Evolutionary conservation across 2,113 vertebrate species (phyloP), one percentile per base, ranked within the genome.

Genomic region (Siniperca knerii): DNA sequence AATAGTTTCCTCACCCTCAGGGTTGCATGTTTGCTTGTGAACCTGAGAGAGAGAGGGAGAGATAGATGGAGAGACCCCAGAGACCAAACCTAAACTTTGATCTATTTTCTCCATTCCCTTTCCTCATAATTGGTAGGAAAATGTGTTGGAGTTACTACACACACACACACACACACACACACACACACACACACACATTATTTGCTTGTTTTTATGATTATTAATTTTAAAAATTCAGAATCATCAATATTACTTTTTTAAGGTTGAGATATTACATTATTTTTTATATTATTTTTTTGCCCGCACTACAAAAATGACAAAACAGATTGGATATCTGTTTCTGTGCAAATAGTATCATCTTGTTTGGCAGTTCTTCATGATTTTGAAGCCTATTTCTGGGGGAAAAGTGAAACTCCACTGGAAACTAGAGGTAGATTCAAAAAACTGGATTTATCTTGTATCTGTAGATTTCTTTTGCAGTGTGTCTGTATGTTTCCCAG

Each of bases 1-100:
- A 94, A 93, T 89, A 87, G 86, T 90, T 93, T 93, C 87, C 87
- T 88, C 82, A 84, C 61, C 84, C 88, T 82, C 66, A 0, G 77
- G 88, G 71, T 57, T 80, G 74, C 10, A 12, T 16, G 33, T 79
- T 79, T 87, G 65, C 79, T 82, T 64, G 84, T 82, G 70, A 90
- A 86, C 65, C 64, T 84, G 42, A 12, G 69, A 10, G 40, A 44
- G 44, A 12, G 72, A 58, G 67, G 9, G 23, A 21, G 60, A 20
- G 37, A 42, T 11, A 44, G 70, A 71, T 8, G 10, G 25, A 33
- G 62, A 75, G 42, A 65, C 58, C 44, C 44, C 33, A 71, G 44
- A 70, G 60, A 66, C 37, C 67, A 20, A 48, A 82, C 16, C 3
- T 18, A 75, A 83, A 80, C 84, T 83, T 87, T 87, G 75, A 85